These are phyloP conservation scores for Formica aserva DNA, from an alignment of 2,888 invertebrate genomes.

Conservation along the genomic window DNA sequence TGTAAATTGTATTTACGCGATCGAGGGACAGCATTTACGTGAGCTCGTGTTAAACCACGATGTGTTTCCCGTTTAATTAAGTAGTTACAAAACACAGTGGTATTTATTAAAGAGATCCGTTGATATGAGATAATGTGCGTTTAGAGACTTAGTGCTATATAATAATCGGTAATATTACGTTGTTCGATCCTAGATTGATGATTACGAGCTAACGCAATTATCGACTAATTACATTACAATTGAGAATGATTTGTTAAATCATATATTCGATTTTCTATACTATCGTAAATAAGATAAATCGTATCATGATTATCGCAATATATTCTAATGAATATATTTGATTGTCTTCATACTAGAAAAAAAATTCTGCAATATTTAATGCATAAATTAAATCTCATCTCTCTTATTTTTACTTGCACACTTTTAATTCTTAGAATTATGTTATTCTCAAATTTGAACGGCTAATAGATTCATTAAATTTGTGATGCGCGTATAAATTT, in stretches of 20 bases:
- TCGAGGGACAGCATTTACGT: not conserved
- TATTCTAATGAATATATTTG: not conserved
- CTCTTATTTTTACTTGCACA: not conserved
- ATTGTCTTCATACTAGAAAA: not conserved
- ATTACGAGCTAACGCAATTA: constrained; percentile 42
- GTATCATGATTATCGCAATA: not conserved
- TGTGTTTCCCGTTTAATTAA: constrained; percentile 39
- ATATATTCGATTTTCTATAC: constrained; percentile 5
- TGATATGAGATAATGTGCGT: constrained; percentile 33
- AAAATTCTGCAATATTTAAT: no score
- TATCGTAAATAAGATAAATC: constrained; percentile 14
- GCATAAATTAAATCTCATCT: not conserved
- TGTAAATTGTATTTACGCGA: constrained; percentile 4
- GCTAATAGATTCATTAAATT: not conserved
- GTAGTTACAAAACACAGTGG: constrained; percentile 31
- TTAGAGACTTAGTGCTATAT: constrained; percentile 24
- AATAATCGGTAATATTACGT: constrained; percentile 45
- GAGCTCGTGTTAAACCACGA: constrained; percentile 26
- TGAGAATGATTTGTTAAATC: constrained; percentile 17
- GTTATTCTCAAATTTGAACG: not conserved
- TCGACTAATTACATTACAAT: constrained; percentile 27
- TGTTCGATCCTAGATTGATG: constrained; percentile 26
- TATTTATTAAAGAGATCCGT: constrained; percentile 42
- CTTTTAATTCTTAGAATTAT: not conserved
- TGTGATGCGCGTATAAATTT: not conserved